Base-by-base conservation (phyloP, 2,797 vertebrate genomes). In the Manis javanica region DNA sequence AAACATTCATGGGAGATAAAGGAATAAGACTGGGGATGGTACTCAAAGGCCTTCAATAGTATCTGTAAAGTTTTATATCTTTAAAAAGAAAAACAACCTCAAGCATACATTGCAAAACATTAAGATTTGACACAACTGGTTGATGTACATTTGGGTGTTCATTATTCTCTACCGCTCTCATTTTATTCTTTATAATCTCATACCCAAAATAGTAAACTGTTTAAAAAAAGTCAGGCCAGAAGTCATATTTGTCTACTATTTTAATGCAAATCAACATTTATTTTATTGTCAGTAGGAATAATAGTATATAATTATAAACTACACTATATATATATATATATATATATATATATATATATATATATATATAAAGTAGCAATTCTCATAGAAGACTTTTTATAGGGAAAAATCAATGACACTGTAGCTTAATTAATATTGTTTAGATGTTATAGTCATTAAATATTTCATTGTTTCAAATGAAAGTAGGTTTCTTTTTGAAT, bases 231-330 rank as follows among this genome's bases (percentile, higher is more conserved):
- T 51, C 24, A 83, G 5, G 15, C 51, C 72, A 78, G 72, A 87
- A 37, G 26, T 66, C 34, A 23, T 84, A 77, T 55, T 63, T 95
- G 37, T 14, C 74, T 79, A 87, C 51, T 82, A n/a, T 49, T 49
- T 5, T 83, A 82, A 69, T 26, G 24, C 8, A 88, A 94, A 79
- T 68, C 74, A 79, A 82, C 71, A 90, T 81, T 72, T 64, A 91
- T 68, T 77, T 94, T 29, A 31, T 95, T 91, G 12, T 64, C 75
- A 84, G 34, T 87, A 94, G 82, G 94, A 93, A 57, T 87, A 79
- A 93, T 13, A 68, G 12, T 29, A 85, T 46, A 61, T 66, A 84
- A 68, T 72, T 51, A 46, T 46, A 46, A 46, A 46, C 46, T 46
- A 46, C 10, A 46, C 46, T 46, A 46, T 46, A 46, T 46, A 46